Conservation (phyloP, 2,797 vertebrate species). For the Aphelocoma californica region DNA sequence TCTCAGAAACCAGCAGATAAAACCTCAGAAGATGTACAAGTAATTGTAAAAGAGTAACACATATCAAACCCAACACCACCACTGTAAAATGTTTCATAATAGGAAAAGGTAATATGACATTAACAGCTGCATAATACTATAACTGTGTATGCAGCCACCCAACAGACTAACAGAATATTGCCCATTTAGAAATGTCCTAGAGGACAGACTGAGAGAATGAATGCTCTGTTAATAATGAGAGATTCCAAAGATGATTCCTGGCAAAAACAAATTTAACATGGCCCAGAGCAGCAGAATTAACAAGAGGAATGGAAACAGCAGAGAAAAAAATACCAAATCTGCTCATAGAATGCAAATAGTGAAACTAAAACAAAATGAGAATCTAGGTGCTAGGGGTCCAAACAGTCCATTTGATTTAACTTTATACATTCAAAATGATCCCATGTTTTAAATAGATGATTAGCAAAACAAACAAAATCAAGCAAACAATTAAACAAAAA, state of each 20-base stretch:
- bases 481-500: background rate
- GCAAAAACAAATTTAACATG: background rate
- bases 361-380: background rate
- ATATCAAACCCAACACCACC: background rate
- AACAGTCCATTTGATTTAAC: background rate
- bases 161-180: background rate
- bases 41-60: background rate
- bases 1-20: background rate
- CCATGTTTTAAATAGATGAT: background rate
- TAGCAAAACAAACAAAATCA: background rate
- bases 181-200: conserved; percentile 23
- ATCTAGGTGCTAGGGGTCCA: background rate
- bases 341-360: background rate
- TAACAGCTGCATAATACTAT: background rate
- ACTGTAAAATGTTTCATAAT: background rate
- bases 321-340: background rate
- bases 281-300: conserved; percentile 26
- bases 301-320: background rate
- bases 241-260: conserved; percentile 16
- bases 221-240: conserved; percentile 27
- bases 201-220: background rate
- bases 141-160: background rate
- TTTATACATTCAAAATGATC: background rate
- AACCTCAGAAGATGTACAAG: background rate
- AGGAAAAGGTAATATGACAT: background rate